Conservation (phyloP, 2,113 vertebrate species). For the Aix galericulata region DNA sequence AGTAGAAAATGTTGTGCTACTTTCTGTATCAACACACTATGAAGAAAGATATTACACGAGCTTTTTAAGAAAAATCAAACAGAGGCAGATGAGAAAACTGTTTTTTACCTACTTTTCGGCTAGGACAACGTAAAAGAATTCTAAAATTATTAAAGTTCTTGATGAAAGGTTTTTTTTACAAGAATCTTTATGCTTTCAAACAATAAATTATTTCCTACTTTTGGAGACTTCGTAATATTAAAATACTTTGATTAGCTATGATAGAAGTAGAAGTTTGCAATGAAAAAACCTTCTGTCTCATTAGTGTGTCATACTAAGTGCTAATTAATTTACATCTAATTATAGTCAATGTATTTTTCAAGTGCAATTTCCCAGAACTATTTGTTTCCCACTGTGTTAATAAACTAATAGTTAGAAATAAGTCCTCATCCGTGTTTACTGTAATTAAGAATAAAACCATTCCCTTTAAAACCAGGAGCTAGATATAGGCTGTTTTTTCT, state of each 20-base stretch:
- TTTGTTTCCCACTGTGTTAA: conserved; percentile 60
- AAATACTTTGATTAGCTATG: conserved; percentile 68
- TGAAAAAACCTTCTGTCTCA: conserved; percentile 62
- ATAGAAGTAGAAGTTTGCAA: conserved; percentile 71
- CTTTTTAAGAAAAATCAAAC: conserved; percentile 56
- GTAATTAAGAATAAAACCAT: conserved; percentile 64
- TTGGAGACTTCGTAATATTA: conserved; percentile 73
- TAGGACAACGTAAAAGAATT: conserved; percentile 35
- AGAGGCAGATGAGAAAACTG: conserved; percentile 46
- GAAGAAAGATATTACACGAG: conserved; percentile 12
- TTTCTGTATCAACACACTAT: conserved; percentile 45
- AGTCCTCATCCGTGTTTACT: conserved; percentile 62
- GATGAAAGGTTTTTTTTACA: conserved; percentile 66
- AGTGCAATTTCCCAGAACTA: conserved; percentile 39
- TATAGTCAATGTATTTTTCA: conserved; percentile 62
- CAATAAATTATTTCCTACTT: conserved; percentile 78
- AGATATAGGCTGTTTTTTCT: conserved; percentile 49
- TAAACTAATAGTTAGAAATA: conserved; percentile 65
- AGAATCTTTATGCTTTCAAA: conserved; percentile 79
- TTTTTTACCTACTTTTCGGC: conserved; percentile 70
- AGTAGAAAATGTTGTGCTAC: conserved; percentile 38
- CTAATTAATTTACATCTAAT: conserved; percentile 63
- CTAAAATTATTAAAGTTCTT: conserved; percentile 56
- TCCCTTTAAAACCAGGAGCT: conserved; percentile 45
- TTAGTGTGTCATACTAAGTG: conserved; percentile 65